Evolutionary conservation across 1,140 invertebrate species (phyloP).

Genomic region (Drosophila ironensis): DNA sequence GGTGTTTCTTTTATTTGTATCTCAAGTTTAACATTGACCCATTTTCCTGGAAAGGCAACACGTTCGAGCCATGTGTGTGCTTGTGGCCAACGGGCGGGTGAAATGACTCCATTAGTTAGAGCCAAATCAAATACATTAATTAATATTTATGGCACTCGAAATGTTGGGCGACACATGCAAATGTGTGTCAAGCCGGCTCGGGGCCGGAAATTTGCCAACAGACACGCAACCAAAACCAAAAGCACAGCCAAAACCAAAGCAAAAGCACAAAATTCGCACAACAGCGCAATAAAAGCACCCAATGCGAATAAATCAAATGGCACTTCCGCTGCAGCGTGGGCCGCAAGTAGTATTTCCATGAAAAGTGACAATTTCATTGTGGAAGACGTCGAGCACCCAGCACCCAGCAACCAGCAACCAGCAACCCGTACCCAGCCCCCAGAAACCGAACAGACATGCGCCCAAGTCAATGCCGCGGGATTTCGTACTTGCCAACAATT

Average conservation of each 20-base stretch:
- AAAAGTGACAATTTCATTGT: slow-evolving; percentile 73
- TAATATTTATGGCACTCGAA: slow-evolving; percentile 53
- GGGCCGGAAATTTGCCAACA: slow-evolving; percentile 68
- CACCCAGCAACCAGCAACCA: slow-evolving; percentile 1
- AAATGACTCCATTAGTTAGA: slow-evolving; percentile 57
- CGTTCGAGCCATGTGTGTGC: slow-evolving; percentile 14
- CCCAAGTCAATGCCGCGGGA: slow-evolving; percentile 43
- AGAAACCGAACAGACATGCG: background rate
- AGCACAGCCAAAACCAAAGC: background rate
- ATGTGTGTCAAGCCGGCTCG: slow-evolving; percentile 57
- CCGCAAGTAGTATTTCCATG: slow-evolving; percentile 5
- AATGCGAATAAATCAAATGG: slow-evolving; percentile 73
- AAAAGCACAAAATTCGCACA: slow-evolving; percentile 2
- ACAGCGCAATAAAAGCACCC: slow-evolving; percentile 31
- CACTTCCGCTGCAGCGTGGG: slow-evolving; percentile 65
- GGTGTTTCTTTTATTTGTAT: background rate
- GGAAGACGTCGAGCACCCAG: slow-evolving; percentile 45
- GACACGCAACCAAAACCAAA: slow-evolving; percentile 3
- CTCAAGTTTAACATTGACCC: slow-evolving; percentile 58
- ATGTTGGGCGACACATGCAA: slow-evolving; percentile 47
- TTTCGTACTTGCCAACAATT: slow-evolving; percentile 55
- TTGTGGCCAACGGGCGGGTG: slow-evolving; percentile 1
- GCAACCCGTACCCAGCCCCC: slow-evolving; percentile 11
- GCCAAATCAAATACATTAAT: slow-evolving; percentile 31
- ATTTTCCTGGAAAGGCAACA: slow-evolving; percentile 59